Evolutionary conservation across 2,113 vertebrate species (phyloP).

Genomic region (Clarias macrocephalus): DNA sequence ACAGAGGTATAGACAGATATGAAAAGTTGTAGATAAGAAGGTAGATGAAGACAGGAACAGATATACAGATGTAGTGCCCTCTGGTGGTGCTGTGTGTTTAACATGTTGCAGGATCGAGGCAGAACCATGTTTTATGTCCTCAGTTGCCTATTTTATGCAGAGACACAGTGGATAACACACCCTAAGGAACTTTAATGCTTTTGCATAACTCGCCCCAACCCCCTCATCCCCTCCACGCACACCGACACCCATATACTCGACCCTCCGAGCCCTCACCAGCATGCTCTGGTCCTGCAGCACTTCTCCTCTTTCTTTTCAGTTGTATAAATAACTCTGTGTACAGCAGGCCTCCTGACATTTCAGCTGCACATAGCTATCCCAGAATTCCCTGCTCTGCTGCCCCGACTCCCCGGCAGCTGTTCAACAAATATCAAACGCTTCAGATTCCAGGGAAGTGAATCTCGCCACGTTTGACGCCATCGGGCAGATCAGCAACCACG

Average conservation of each 20-base stretch:
- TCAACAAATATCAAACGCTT: conserved; percentile 62
- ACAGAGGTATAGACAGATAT: background rate
- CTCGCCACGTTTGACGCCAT: conserved; percentile 29
- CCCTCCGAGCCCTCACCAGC: background rate
- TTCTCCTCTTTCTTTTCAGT: conserved; percentile 46
- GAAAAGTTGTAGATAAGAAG: background rate
- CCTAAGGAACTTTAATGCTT: conserved; percentile 39
- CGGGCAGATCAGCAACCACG: conserved; percentile 9
- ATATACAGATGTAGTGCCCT: background rate
- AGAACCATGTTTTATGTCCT: conserved; percentile 34
- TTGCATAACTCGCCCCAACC: conserved; percentile 43
- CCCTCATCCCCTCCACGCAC: background rate
- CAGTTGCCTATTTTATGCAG: conserved; percentile 27
- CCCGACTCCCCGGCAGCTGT: conserved; percentile 59
- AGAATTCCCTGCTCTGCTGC: conserved; percentile 57
- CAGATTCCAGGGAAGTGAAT: conserved; percentile 52
- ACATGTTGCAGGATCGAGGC: background rate
- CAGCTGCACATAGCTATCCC: conserved; percentile 63
- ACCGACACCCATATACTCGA: background rate
- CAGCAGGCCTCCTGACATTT: conserved; percentile 65
- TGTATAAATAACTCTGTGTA: conserved; percentile 62
- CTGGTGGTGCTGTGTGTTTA: conserved; percentile 18
- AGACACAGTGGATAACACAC: conserved; percentile 26
- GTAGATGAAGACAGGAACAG: background rate
- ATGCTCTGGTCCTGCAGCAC: conserved; percentile 5